Evolutionary conservation across 2,797 vertebrate genomes (phyloP), one percentile per base, ranked within the genome.

Genomic region (Sphenodon punctatus): DNA sequence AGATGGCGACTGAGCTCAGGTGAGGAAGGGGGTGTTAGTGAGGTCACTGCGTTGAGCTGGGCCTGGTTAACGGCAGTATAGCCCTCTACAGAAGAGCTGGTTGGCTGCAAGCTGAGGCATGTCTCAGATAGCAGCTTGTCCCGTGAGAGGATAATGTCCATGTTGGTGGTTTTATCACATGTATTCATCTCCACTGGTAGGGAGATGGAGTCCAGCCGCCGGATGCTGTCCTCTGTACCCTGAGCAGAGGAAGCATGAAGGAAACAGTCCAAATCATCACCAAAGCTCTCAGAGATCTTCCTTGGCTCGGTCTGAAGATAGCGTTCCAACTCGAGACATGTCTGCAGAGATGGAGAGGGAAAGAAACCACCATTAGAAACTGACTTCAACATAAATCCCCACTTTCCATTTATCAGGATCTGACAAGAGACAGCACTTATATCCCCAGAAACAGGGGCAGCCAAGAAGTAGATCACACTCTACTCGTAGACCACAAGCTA

Each of bases 231-330:
- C 55, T 98, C 98, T 2, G 89, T 91, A 78, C 97, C 97, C 51
- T 97, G 97, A 53, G 96, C 93, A 85, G 98, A 98, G 66, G 97
- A 96, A 1, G 97, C 95, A 2, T 97, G 98, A 43, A 99, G 96
- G 77, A 99, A 97, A 53, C 97, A 97, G 49, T 99, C 98, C 89
- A 99, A 94, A 84, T 99, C 98, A 75, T 98, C 97, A 10, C 98
- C 97, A 27, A 99, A 98, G 60, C 98, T 96, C 91, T 99, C 98
- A 0, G 98, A 98, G 78, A 99, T 97, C 74, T 97, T 97, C 89
- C 98, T 97, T 2, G 99, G 99, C 77, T 99, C 99, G 0, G 99
- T 99, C 96, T 99, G 99, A 84, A 99, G 97, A 89, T 99, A 99
- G 56, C 99, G 97, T 92, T 99, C 99, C 95, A 99, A 86, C 85